These are phyloP conservation scores for Cryptus armator DNA, from an alignment of 2,888 invertebrate genomes.

Conservation along the genomic window DNA sequence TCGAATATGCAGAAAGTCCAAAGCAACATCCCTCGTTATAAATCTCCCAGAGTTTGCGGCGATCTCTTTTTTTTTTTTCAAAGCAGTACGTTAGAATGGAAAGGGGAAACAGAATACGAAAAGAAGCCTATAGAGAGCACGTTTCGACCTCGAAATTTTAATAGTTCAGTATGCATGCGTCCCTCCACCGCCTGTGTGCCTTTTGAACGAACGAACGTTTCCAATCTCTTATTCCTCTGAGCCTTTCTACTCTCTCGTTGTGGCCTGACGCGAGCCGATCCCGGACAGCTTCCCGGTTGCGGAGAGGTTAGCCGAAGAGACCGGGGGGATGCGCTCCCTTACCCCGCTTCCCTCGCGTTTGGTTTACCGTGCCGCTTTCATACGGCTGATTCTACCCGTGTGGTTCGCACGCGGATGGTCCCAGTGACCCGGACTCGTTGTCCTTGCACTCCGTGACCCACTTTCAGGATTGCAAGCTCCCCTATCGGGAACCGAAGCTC, in stretches of 20 bases:
- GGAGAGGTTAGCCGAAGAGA: constrained; percentile 4
- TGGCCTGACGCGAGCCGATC: constrained; percentile 19
- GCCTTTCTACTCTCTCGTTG: background rate
- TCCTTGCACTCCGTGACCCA: constrained; percentile 83
- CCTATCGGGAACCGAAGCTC: constrained; percentile 47
- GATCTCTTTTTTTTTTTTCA: background rate
- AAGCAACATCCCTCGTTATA: background rate
- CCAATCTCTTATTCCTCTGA: constrained; percentile 24
- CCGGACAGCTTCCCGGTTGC: constrained; percentile 34
- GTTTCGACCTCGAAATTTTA: constrained; percentile 36
- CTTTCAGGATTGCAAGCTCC: constrained; percentile 72
- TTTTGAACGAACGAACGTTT: constrained; percentile 3
- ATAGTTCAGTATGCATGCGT: constrained; percentile 14
- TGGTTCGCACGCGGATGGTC: constrained; percentile 65
- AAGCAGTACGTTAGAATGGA: background rate
- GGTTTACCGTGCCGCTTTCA: background rate
- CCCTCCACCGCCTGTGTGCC: background rate
- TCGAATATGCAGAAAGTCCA: background rate
- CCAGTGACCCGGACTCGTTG: constrained; percentile 80
- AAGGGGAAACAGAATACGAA: background rate
- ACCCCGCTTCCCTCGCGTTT: background rate
- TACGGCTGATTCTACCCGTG: constrained; percentile 25
- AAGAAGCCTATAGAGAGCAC: background rate
- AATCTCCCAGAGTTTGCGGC: background rate
- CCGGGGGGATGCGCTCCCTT: constrained; percentile 5